A percentile compares a stretch with the other conserved stretches of the same genome.
Conservation (phyloP, 2,797 vertebrate species). For the Danio tinwini region DNA sequence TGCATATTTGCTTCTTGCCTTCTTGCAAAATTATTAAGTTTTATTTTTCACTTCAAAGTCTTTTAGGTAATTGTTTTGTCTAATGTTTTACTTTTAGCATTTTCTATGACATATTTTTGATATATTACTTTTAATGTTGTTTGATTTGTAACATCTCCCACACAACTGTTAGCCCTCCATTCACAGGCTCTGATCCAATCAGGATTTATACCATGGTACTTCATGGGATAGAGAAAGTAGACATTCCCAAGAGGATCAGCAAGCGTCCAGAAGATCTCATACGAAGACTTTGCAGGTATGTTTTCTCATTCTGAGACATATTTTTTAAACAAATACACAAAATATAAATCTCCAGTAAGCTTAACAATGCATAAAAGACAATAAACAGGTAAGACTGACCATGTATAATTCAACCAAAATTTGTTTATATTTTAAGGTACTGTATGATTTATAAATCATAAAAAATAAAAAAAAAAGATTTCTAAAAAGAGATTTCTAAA, state of each 20-base stretch:
- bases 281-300: conserved; percentile 81
- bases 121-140: background rate
- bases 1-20: background rate
- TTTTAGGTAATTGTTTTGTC: no score
- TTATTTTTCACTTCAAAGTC: background rate
- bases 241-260: conserved; percentile 79
- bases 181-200: conserved; percentile 80
- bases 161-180: conserved; percentile 74
- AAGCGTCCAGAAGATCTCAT: conserved; percentile 82
- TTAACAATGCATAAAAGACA: background rate
- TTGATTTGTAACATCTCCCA: conserved; percentile 3
- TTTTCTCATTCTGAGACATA: background rate
- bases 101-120: background rate
- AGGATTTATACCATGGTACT: conserved; percentile 85
- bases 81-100: background rate
- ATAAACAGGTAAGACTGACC: background rate
- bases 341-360: background rate
- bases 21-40: background rate
- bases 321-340: background rate
- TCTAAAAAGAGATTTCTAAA: no score
- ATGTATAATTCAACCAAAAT: background rate
- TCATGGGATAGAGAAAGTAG: conserved; percentile 83
- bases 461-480: no score
- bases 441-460: no score
- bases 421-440: background rate